phyloP scores from a whole-genome alignment of 2,888 invertebrate genomes.

The Sphaeridia pumilis region DNA sequence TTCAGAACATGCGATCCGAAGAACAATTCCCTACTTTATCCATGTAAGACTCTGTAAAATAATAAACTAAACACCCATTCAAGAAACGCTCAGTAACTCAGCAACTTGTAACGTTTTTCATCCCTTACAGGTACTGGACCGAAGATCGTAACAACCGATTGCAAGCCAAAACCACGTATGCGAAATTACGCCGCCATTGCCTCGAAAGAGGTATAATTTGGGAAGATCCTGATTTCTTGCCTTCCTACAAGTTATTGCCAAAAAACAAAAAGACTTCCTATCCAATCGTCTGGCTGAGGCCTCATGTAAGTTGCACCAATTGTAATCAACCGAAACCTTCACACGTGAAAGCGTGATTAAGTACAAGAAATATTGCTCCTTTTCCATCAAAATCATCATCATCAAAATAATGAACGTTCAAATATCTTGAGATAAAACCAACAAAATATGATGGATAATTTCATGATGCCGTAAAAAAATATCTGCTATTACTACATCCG shows the following conservation, averaged over 20 bases:
- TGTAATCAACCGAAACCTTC: too few species aligned
- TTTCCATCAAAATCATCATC: too few species aligned
- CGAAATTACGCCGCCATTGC: slow-evolving; percentile 46
- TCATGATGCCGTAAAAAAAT: too few species aligned
- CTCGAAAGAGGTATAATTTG: slow-evolving; percentile 48
- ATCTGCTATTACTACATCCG: too few species aligned
- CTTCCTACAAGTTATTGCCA: slow-evolving; percentile 46
- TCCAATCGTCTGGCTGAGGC: slow-evolving; percentile 54
- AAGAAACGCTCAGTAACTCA: neutral
- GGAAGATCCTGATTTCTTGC: slow-evolving; percentile 53
- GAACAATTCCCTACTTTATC: slow-evolving; percentile 13
- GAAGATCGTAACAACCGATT: slow-evolving; percentile 39
- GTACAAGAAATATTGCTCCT: too few species aligned
- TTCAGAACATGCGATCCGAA: slow-evolving; percentile 9
- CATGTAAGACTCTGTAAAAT: slow-evolving; percentile 7
- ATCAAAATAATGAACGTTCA: too few species aligned
- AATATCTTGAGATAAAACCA: too few species aligned
- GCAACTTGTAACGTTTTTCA: slow-evolving; percentile 2
- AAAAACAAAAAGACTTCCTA: slow-evolving; percentile 47
- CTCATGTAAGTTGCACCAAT: slow-evolving; percentile 54
- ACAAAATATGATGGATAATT: too few species aligned
- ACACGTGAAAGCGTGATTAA: too few species aligned
- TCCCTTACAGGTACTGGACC: slow-evolving; percentile 44
- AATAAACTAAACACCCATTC: neutral
- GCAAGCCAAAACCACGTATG: slow-evolving; percentile 40